phyloP scores from a whole-genome alignment of 2,888 invertebrate genomes.

The Mythimna vitellina region DNA sequence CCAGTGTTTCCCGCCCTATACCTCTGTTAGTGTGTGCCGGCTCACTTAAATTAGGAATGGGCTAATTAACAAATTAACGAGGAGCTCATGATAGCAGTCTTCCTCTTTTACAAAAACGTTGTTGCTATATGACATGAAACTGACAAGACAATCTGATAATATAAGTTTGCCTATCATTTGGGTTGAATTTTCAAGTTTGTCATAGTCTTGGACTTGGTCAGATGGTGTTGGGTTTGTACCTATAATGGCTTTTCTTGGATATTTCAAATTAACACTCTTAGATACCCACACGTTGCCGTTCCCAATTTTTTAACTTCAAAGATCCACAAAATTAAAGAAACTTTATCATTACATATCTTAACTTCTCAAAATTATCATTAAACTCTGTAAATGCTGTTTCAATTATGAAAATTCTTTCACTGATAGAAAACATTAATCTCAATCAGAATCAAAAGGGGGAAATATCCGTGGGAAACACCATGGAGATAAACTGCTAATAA shows the following conservation, averaged over 20 bases:
- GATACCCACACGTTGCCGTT: neutral
- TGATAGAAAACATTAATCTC: neutral
- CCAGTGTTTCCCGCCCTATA: neutral
- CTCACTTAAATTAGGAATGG: slow-evolving; percentile 43
- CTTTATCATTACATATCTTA: too few relatives aligned
- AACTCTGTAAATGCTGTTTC: neutral
- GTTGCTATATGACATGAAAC: neutral
- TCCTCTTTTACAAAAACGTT: slow-evolving; percentile 15
- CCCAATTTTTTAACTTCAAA: neutral
- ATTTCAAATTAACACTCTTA: neutral
- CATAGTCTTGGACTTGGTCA: neutral
- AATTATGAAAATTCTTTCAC: neutral
- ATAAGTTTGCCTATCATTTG: neutral
- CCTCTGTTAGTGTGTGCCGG: too few relatives aligned
- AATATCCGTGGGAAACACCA: neutral
- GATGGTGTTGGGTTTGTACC: neutral
- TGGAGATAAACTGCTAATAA: neutral
- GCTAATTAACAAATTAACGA: slow-evolving; percentile 42
- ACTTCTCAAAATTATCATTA: too few relatives aligned
- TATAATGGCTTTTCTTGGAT: neutral
- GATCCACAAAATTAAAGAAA: too few relatives aligned
- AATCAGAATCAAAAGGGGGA: neutral
- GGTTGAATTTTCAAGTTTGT: neutral
- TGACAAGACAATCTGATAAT: neutral
- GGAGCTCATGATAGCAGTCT: slow-evolving; percentile 9